Base-by-base conservation (phyloP, 1,140 invertebrate species). In the Dendrolimus punctatus region DNA sequence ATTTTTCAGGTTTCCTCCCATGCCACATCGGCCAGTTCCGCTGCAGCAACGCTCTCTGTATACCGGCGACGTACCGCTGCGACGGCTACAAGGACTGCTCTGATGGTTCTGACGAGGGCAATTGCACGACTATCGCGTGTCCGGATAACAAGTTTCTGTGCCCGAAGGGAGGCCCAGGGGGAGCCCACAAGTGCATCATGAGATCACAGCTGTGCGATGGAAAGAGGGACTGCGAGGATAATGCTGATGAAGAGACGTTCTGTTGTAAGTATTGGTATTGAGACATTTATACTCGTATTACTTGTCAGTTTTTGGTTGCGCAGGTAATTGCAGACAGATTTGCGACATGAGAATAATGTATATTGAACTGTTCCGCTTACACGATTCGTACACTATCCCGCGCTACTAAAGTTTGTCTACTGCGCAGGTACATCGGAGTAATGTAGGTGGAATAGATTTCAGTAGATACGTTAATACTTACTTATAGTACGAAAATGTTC, bases 61-160 rank as follows among this genome's bases (percentile, higher is more conserved):
- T 99, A 52, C 95, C 97, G 0, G 89, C 90, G 7, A 91, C 90
- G 38, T 96, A 93, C 80, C 93, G 92, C 60, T 96, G 94, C 83
- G 94, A 95, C 63, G 93, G 94, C 7, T 94, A 94, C 76, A 89
- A 91, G 52, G 95, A 97, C 73, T 97, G 95, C 77, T 89, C 91
- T 0, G 97, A 98, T 68, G 93, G 94, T 39, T 94, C 92, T 6
- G 97, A 98, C 76, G 97, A 99, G 79, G 91, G 91, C 49, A 95
- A 96, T 83, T 98, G 97, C 81, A 95, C 94, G 7, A 90, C 92
- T 10, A 94, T 96, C 46, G 92, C 94, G 8, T 99, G 98, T 88
- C 94, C 95, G 6, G 94, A 95, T 56, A 94, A 96, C 66, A 97
- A 98, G 87, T 98, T 96, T 85, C 90, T 96, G 8, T 98, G 97